Evolutionary conservation across 2,113 vertebrate species (phyloP), one percentile per base, ranked within the genome.

Genomic region (Labeo catla): DNA sequence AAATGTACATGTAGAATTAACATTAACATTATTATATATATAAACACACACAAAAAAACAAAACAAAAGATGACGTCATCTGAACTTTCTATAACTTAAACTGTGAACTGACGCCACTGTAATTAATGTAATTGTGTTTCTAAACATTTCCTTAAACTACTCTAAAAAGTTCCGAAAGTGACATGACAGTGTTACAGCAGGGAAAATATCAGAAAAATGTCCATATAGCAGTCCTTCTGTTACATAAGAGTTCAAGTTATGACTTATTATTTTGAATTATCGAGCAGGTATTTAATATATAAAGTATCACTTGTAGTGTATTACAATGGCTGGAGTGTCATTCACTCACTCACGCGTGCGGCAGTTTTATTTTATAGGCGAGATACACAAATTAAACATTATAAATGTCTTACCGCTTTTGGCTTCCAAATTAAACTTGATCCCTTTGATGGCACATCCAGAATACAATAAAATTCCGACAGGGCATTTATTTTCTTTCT

Each of bases 401-500:
- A 76, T 36, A 15, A 45, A 63, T 61, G 28, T n/a, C 9, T 63
- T 83, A 88, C 74, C 74, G 4, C 50, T 61, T 23, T 36, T 52
- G 66, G 6, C 34, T 52, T 66, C 8, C 2, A 79, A 52, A 61
- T 50, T 7, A 77, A 28, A 4, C 47, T 34, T 6, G 66, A 28
- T 74, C 50, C 50, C 50, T 13, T 57, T 45, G 78, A 77, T 77
- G 87, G 78, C 72, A 86, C 54, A 10, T 45, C 8, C 9, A 76
- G 8, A 70, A 36, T 36, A 63, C 80, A 65, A 13, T 4, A 10
- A 0, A 81, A n/a, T 50, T 54, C 79, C 36, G 76, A 4, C 87
- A 72, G 73, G 4, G 15, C 49, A n/a, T 78, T 80, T 70, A 8
- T 63, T 81, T 57, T 49, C 84, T 79, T 82, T 36, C 81, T 39